phyloP scores from a whole-genome alignment of 2,113 vertebrate genomes.

The Dicaeum eximium region DNA sequence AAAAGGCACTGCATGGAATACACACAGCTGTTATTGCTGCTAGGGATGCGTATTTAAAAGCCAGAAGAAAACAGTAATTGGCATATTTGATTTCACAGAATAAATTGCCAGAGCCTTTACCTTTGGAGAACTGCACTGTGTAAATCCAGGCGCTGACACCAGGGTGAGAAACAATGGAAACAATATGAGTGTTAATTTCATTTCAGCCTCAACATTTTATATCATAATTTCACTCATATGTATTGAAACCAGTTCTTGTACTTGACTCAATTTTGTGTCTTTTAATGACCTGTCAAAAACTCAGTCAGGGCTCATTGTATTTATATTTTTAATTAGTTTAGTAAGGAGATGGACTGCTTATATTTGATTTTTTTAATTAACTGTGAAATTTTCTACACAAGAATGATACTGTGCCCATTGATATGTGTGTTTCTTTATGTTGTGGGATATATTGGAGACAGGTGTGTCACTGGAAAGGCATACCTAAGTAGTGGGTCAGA shows the following conservation, averaged over 20 bases:
- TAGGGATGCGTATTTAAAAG: background rate
- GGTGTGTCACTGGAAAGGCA: background rate
- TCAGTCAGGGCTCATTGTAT: slow-evolving; percentile 73
- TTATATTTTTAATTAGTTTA: slow-evolving; percentile 77
- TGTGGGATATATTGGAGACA: background rate
- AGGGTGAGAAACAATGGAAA: slow-evolving; percentile 39
- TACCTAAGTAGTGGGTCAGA: background rate
- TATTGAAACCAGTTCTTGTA: slow-evolving; percentile 60
- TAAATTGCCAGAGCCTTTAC: slow-evolving; percentile 39
- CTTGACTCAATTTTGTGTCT: slow-evolving; percentile 65
- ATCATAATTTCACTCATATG: slow-evolving; percentile 63
- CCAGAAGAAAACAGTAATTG: slow-evolving; percentile 9
- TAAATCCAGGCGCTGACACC: slow-evolving; percentile 40
- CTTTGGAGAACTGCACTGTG: slow-evolving; percentile 18
- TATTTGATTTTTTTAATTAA: slow-evolving; percentile 69
- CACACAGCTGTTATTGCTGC: background rate
- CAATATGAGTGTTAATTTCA: slow-evolving; percentile 61
- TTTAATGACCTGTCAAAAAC: slow-evolving; percentile 73
- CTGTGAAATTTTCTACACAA: slow-evolving; percentile 55
- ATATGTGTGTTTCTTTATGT: background rate
- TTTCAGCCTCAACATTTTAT: slow-evolving; percentile 61
- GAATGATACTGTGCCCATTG: background rate
- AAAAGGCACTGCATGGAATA: background rate
- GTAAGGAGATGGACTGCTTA: slow-evolving; percentile 59
- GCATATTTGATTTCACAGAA: slow-evolving; percentile 9